Conservation (phyloP, 1,140 invertebrate genomes). For the Apocrypta bakeri region DNA sequence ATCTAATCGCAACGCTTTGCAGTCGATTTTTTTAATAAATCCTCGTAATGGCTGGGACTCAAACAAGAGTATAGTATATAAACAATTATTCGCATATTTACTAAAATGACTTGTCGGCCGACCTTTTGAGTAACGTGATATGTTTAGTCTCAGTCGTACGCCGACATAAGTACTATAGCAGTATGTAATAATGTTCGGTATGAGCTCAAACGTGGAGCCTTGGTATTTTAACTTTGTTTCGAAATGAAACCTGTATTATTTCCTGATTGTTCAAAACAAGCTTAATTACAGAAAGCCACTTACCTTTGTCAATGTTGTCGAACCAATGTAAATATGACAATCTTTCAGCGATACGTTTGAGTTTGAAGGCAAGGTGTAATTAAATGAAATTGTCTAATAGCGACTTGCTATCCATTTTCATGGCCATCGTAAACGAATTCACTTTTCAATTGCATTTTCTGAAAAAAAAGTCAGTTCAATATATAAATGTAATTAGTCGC, state of each 20-base stretch:
- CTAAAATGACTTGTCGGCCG: slow-evolving; percentile 56
- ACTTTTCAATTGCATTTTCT: too few relatives aligned
- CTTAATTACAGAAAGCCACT: too few relatives aligned
- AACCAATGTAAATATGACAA: neutral
- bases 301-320: neutral
- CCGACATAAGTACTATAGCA: neutral
- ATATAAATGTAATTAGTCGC: too few relatives aligned
- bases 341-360: neutral
- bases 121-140: slow-evolving; percentile 66
- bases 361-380: too few relatives aligned
- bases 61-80: neutral
- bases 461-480: too few relatives aligned
- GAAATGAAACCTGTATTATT: too few relatives aligned
- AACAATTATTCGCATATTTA: neutral
- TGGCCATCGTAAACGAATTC: too few relatives aligned
- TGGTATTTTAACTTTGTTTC: neutral
- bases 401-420: too few relatives aligned
- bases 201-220: neutral
- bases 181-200: too few relatives aligned
- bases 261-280: too few relatives aligned
- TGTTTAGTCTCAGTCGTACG: slow-evolving; percentile 60
- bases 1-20: slow-evolving; percentile 35
- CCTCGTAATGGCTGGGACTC: neutral
- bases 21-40: slow-evolving; percentile 14
- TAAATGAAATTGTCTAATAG: too few relatives aligned